Conservation (phyloP, 2,113 vertebrate genomes). For the Camelus dromedarius region DNA sequence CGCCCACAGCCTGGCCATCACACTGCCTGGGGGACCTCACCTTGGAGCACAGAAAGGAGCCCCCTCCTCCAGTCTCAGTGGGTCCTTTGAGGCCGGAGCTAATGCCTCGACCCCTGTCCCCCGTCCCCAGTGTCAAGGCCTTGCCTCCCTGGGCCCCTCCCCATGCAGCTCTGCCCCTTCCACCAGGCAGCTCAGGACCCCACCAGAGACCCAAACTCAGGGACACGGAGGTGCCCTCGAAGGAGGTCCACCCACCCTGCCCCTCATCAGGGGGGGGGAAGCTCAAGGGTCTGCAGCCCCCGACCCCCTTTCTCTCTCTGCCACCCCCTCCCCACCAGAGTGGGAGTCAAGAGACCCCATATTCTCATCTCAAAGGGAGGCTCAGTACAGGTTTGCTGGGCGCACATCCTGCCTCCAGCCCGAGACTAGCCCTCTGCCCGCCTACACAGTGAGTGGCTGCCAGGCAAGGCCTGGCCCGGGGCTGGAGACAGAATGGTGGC, state of each 20-base stretch:
- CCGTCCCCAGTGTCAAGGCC: neutral
- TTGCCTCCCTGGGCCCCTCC: neutral
- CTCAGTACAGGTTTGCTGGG: accelerated
- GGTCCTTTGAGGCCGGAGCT: accelerated
- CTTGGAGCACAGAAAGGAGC: accelerated
- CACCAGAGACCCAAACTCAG: neutral
- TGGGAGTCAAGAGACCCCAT: neutral
- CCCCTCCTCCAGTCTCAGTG: neutral
- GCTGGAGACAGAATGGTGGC: neutral
- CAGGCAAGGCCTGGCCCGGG: neutral
- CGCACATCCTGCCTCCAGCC: neutral
- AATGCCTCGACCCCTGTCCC: neutral
- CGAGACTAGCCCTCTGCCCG: neutral
- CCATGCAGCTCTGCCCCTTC: neutral
- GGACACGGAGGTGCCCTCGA: neutral
- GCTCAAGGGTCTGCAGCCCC: neutral
- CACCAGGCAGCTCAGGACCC: neutral
- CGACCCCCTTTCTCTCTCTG: neutral
- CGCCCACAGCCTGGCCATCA: neutral
- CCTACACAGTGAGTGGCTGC: too few species aligned
- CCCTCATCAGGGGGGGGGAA: neutral
- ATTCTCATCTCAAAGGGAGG: neutral
- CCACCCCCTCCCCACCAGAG: neutral
- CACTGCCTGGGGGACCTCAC: neutral
- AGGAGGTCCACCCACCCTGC: neutral